These are phyloP conservation scores for Butastur rufipennis DNA, from an alignment of 2,113 vertebrate genomes.

Conservation along the genomic window DNA sequence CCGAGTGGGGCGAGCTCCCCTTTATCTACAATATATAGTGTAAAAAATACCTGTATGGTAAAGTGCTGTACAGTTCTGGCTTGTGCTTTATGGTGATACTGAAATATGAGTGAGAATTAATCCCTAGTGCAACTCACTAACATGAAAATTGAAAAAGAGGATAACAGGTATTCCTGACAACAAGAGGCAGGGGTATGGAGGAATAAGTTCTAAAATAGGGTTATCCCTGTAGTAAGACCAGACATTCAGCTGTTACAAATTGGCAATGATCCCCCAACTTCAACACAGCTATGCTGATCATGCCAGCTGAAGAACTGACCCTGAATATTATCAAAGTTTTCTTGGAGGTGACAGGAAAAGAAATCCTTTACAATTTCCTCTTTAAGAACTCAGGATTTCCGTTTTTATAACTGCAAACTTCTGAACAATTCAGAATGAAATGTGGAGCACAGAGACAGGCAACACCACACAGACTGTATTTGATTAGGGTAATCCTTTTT, in stretches of 20 bases:
- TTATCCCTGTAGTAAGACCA: neutral
- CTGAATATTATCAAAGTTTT: slow-evolving; percentile 44
- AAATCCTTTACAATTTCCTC: slow-evolving; percentile 61
- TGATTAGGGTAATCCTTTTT: slow-evolving; percentile 83
- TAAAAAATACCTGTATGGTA: neutral
- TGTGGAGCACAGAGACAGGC: slow-evolving; percentile 78
- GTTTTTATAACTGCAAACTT: slow-evolving; percentile 45
- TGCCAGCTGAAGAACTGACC: slow-evolving; percentile 34
- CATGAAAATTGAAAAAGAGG: neutral
- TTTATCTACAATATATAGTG: neutral
- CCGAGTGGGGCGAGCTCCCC: neutral
- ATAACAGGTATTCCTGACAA: neutral
- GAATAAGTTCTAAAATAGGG: neutral
- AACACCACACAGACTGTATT: slow-evolving; percentile 78
- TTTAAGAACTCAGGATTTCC: slow-evolving; percentile 43
- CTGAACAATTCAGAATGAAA: slow-evolving; percentile 68
- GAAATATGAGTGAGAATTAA: neutral
- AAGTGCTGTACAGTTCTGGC: neutral
- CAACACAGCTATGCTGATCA: neutral
- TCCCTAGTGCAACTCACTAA: neutral
- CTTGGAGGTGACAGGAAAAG: slow-evolving; percentile 40
- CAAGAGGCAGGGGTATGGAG: neutral
- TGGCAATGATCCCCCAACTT: neutral
- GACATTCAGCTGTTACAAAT: neutral
- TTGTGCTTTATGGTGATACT: neutral